Conservation (phyloP, 2,113 vertebrate genomes). For the Verasper variegatus region DNA sequence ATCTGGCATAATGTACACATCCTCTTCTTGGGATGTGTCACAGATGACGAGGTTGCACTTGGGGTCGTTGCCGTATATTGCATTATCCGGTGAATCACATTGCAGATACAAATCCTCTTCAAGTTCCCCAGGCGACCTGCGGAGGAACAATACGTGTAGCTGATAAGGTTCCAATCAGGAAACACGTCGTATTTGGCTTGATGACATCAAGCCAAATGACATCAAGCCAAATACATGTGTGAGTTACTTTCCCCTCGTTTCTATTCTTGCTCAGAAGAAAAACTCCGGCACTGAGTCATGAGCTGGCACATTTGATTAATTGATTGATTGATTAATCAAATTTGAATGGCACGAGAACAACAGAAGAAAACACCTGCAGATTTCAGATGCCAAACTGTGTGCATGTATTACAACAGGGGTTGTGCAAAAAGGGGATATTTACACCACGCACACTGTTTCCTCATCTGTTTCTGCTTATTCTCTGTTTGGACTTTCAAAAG, state of each 20-base stretch:
- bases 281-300: constrained; percentile 37
- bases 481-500: constrained; percentile 9
- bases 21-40: constrained; percentile 45
- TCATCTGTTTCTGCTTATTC: constrained; percentile 34
- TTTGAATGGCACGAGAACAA: constrained; percentile 3
- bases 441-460: constrained; percentile 13
- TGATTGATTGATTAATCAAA: constrained; percentile 5
- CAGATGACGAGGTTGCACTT: constrained; percentile 33
- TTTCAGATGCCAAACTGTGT: background rate
- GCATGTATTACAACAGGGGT: background rate
- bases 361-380: background rate
- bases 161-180: background rate
- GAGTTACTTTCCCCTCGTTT: constrained; percentile 8
- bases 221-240: constrained; percentile 8
- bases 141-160: constrained; percentile 4
- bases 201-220: constrained; percentile 21
- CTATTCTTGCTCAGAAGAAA: constrained; percentile 14
- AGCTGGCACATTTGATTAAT: background rate
- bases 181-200: no score
- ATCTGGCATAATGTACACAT: constrained; percentile 78
- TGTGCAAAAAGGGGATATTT: constrained; percentile 61
- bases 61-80: constrained; percentile 80
- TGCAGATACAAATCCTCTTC: constrained; percentile 73
- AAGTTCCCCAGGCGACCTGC: constrained; percentile 17
- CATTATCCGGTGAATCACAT: constrained; percentile 71